These are phyloP conservation scores for Haliclona indistincta DNA, from an alignment of 37 sponge, comb jelly and placozoan species.

Conservation along the genomic window DNA sequence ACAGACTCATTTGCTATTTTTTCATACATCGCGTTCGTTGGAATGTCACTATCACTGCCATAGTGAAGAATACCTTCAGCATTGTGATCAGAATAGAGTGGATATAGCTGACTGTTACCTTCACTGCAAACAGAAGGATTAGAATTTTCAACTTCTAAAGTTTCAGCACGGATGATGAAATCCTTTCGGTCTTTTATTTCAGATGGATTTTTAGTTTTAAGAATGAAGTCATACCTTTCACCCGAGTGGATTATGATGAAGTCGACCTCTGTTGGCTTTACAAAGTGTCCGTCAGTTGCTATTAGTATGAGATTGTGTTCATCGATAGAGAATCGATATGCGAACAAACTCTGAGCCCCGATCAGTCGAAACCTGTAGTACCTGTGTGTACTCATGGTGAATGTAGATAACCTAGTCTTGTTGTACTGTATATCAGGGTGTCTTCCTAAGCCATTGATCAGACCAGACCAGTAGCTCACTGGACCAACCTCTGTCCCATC, in stretches of 20 bases:
- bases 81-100: neutral
- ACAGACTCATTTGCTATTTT: neutral
- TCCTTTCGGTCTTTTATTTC: neutral
- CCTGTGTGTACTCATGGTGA: conserved; percentile 5
- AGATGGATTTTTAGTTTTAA: conserved; percentile 35
- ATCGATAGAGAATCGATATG: conserved; percentile 65
- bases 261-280: conserved; percentile 52
- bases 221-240: conserved; percentile 79
- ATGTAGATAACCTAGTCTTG: conserved; percentile 7
- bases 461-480: conserved; percentile 64
- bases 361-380: conserved; percentile 76
- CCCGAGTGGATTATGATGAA: conserved; percentile 82
- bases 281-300: conserved; percentile 62
- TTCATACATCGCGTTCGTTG: neutral
- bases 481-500: conserved; percentile 72
- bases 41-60: neutral
- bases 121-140: neutral
- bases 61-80: conserved; percentile 64
- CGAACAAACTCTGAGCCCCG: conserved; percentile 79
- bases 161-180: conserved; percentile 73
- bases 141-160: conserved; percentile 38
- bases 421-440: conserved; percentile 11
- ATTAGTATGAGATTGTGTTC: conserved; percentile 65
- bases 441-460: conserved; percentile 83
- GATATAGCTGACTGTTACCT: neutral